phyloP scores from a whole-genome alignment of 2,113 vertebrate genomes.

The Bubo bubo region DNA sequence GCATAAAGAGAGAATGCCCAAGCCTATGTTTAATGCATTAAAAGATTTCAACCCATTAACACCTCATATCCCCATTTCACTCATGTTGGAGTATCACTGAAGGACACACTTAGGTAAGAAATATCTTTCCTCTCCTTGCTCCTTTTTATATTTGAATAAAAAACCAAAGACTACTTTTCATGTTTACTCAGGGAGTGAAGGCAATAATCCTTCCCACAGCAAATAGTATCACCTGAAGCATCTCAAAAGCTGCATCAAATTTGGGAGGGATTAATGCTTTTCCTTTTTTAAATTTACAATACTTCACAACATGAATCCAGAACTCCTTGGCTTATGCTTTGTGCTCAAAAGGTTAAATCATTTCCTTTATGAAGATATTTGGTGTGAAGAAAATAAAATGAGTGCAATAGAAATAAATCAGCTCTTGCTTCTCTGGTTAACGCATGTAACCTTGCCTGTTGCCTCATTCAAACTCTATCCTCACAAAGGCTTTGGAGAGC shows the following conservation, averaged over 20 bases:
- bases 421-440: not conserved
- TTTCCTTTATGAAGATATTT: conserved; percentile 18
- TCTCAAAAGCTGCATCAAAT: not conserved
- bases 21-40: not conserved
- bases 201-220: not conserved
- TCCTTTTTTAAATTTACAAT: not conserved
- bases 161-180: not conserved
- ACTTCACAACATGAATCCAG: not conserved
- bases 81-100: not conserved
- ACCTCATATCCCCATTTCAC: not conserved
- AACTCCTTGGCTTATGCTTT: not conserved
- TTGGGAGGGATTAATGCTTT: not conserved
- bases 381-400: conserved; percentile 9
- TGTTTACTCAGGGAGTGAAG: not conserved
- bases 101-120: not conserved
- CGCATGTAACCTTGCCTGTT: not conserved
- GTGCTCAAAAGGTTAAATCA: not conserved
- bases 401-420: not conserved
- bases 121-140: not conserved
- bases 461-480: not conserved
- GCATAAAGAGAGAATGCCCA: not conserved
- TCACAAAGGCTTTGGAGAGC: not conserved
- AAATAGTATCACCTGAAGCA: not conserved
- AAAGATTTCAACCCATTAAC: conserved; percentile 32
- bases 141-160: not conserved